Percentiles rank a stretch among this genome's conserved stretches.
These are phyloP conservation scores for Acyrthosiphon pisum DNA, from an alignment of 1,140 invertebrate genomes.

Conservation along the genomic window DNA sequence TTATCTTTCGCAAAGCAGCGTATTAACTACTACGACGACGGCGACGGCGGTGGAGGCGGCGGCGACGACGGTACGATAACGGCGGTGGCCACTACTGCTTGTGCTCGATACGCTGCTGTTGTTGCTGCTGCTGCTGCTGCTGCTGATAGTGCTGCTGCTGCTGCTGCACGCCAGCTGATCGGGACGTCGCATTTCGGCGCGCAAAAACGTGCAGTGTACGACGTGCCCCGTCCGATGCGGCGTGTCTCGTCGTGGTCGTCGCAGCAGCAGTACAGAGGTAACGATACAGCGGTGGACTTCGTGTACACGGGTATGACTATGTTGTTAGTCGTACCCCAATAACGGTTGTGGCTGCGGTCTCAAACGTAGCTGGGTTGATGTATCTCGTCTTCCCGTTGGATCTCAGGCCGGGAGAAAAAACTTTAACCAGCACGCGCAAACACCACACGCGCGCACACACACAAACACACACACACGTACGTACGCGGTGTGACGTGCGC, in stretches of 20 bases:
- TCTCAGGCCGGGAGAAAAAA: not conserved
- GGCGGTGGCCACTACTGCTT: not conserved
- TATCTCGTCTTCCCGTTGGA: not conserved
- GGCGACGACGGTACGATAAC: not conserved
- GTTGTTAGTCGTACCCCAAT: not conserved
- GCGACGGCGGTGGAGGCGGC: not conserved
- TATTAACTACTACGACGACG: not conserved
- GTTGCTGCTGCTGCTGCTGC: not conserved
- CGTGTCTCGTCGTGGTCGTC: not conserved
- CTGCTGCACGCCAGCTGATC: slow-evolving; percentile 30
- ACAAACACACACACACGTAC: not conserved
- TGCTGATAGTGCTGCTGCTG: not conserved
- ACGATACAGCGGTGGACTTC: not conserved
- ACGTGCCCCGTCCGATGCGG: not conserved
- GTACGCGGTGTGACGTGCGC: slow-evolving; percentile 1
- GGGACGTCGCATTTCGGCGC: slow-evolving; percentile 40
- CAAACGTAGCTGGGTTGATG: not conserved
- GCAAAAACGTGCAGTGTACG: slow-evolving; percentile 5
- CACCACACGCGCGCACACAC: too few relatives aligned
- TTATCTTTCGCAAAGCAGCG: slow-evolving; percentile 35
- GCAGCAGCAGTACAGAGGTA: not conserved
- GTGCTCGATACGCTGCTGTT: not conserved
- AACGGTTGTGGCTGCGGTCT: not conserved
- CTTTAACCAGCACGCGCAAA: too few relatives aligned
- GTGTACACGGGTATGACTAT: not conserved